These are phyloP conservation scores for Synanthedon formicaeformis DNA, from an alignment of 2,888 invertebrate genomes.

Conservation along the genomic window DNA sequence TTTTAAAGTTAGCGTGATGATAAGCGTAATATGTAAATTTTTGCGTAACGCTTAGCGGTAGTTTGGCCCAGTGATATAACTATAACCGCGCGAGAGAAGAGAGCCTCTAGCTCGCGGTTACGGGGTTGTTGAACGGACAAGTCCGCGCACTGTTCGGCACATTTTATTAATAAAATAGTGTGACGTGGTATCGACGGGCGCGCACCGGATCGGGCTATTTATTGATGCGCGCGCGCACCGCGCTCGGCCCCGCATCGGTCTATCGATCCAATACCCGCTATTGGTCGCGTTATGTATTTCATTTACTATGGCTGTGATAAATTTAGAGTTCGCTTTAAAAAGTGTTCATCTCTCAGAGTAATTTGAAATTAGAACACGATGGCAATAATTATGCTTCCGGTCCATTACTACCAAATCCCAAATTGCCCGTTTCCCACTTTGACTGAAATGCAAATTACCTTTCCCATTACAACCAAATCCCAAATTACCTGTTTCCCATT, in stretches of 20 bases:
- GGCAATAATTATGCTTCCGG: too few relatives aligned
- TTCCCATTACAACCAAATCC: too few relatives aligned
- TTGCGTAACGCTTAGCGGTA: conserved; percentile 1
- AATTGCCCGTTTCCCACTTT: too few relatives aligned
- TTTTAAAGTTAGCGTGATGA: too few relatives aligned
- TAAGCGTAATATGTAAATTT: background rate
- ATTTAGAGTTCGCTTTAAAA: too few relatives aligned
- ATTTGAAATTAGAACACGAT: too few relatives aligned
- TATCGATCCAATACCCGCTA: conserved; percentile 26
- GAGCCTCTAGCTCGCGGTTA: conserved; percentile 36
- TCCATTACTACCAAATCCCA: too few relatives aligned
- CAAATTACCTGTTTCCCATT: too few relatives aligned
- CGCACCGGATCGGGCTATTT: conserved; percentile 54
- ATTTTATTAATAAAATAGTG: conserved; percentile 66
- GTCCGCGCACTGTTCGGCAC: conserved; percentile 33
- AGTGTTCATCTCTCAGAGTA: too few relatives aligned
- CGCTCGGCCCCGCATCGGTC: conserved; percentile 10
- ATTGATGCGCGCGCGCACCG: conserved; percentile 51
- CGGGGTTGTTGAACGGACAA: conserved; percentile 61
- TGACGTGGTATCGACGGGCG: conserved; percentile 59
- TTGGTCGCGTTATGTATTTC: conserved; percentile 13
- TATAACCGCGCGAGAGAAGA: conserved; percentile 28
- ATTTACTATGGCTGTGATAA: too few relatives aligned
- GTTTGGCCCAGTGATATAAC: conserved; percentile 31
- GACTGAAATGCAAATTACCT: too few relatives aligned